Evolutionary conservation across 2,888 invertebrate species (phyloP), one percentile per base, ranked within the genome.

Genomic region (Ditylenchus weischeri): DNA sequence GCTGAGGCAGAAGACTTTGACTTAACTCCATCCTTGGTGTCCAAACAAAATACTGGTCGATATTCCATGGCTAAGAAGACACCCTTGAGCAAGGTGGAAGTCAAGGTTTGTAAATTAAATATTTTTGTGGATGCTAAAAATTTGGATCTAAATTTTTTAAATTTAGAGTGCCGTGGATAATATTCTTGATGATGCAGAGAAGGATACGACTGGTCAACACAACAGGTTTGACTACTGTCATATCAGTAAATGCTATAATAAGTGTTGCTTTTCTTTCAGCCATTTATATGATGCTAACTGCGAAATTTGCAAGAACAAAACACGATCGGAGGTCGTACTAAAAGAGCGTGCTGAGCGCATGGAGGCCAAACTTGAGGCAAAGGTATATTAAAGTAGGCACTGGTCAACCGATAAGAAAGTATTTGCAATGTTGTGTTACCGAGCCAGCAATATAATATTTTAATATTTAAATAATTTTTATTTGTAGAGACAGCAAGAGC

Each of bases 311-410:
- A 36, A 63, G 51, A 36, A 36, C 18, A 49, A 51, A 23, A 63
- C 63, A 6, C 21, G 21, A 50, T 36, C 50, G n/a, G 63, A 63
- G 8, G 21, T 63, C 21, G 63, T 50, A 0, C 11, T 50, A 23
- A 63, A 63, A 36, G 63, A 63, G 36, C 63, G 63, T 19, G 61
- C 47, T n/a, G 61, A 61, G 47, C 61, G 61, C 35, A 51, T 63
- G 29, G 63, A 63, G 51, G 63, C 63, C 13, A 63, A 63, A 63
- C 48, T 63, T 15, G 43, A 43, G 43, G 43, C 43, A 43, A 43
- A 43, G 43, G 43, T 43, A 43, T 8, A 29, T 29, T 5, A 29
- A 29, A 29, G 29, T 29, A 29, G 29, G 2, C 29, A 4, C 2
- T 5, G 29, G 29, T 29, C 5, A 29, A 29, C 2, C 5, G 2